Evolutionary conservation across 2,888 invertebrate species (phyloP), one percentile per base, ranked within the genome.

Genomic region (Ophion slaviceki): DNA sequence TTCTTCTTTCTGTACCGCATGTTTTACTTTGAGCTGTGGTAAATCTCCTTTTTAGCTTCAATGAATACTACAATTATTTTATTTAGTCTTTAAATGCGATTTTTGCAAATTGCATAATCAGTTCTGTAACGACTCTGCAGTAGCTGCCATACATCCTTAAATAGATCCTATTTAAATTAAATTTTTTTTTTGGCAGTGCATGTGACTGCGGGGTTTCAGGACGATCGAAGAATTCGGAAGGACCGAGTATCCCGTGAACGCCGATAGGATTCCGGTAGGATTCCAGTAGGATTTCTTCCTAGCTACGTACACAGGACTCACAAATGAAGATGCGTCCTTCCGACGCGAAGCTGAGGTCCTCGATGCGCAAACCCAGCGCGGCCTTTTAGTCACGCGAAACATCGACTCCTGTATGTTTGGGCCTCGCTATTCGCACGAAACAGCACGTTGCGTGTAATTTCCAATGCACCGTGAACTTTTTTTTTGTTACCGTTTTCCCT

Each of bases 391-490:
- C 40, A 40, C 40, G 59, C 59, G 24, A 72, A 36, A 59, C 36
- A 66, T 79, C 40, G 67, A 78, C 72, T 83, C 20, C 72, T 64
- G 64, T 66, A n/a, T 53, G 45, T 47, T 78, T 66, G 68, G 67
- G 57, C 40, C 28, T 53, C 4, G 32, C 40, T 62, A 2, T 40
- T 70, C 57, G 57, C 61, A 76, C 76, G 53, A 53, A 81, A 72
- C 76, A 76, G 71, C 59, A 67, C 71, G 67, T 76, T 77, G 80
- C 85, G 82, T 82, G 64, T 80, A 66, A 80, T 80, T 82, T 76
- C 53, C 71, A 80, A 86, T 83, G 62, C 40, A 86, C 82, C 85
- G 67, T 86, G 85, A 86, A 86, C 80, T 66, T 70, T 47, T 40
- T 79, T 77, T 78, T 82, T 71, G 62, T 47, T 40, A 7, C 14